Evolutionary conservation across 2,888 invertebrate genomes (phyloP).

Genomic region (Seira ritae): DNA sequence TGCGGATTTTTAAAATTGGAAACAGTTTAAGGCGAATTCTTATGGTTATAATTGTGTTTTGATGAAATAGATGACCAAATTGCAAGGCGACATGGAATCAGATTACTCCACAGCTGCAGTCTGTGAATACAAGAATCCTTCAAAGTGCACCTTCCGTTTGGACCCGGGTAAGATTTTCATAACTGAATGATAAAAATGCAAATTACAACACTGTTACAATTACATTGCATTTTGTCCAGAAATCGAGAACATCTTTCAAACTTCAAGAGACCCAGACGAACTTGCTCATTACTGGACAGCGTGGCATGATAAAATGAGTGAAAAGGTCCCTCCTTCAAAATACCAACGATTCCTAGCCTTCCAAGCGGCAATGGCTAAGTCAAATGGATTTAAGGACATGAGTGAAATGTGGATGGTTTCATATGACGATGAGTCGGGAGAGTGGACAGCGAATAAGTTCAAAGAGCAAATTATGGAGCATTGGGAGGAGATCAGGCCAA

Average conservation of each 20-base stretch:
- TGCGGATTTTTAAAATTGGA: background rate
- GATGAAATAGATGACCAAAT: conserved; percentile 69
- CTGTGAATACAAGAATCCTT: conserved; percentile 70
- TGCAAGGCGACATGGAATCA: conserved; percentile 74
- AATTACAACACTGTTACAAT: too few relatives aligned
- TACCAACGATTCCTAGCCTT: conserved; percentile 76
- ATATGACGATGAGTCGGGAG: conserved; percentile 79
- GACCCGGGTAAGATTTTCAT: conserved; percentile 74
- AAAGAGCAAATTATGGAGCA: conserved; percentile 77
- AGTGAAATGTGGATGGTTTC: conserved; percentile 93
- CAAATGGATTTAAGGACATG: conserved; percentile 84
- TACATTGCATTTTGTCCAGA: conserved; percentile 63
- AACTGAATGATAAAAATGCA: too few relatives aligned
- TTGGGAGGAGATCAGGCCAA: conserved; percentile 82
- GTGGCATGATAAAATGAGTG: conserved; percentile 72
- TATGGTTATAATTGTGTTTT: too few relatives aligned
- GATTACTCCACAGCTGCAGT: conserved; percentile 75
- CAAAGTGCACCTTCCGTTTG: conserved; percentile 70
- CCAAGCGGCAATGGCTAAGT: conserved; percentile 75
- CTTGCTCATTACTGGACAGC: conserved; percentile 73
- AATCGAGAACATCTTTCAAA: conserved; percentile 68
- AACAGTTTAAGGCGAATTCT: background rate
- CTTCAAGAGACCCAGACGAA: conserved; percentile 71
- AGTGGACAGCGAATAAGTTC: conserved; percentile 75
- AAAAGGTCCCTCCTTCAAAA: conserved; percentile 64